A percentile compares a stretch with the other conserved stretches of the same genome.
Conservation (phyloP, 2,797 vertebrate genomes). For the Myripristis murdjan region DNA sequence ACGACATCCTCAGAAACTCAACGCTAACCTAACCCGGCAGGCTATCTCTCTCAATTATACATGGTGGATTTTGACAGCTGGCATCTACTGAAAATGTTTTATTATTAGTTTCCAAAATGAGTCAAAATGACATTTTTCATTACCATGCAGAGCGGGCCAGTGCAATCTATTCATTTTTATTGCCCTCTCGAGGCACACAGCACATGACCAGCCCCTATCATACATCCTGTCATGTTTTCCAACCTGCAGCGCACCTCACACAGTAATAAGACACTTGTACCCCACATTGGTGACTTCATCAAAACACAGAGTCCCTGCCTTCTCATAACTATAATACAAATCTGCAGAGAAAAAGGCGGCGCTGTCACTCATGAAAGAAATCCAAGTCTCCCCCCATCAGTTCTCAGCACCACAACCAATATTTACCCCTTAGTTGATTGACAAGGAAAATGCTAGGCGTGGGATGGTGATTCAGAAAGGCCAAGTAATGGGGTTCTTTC, state of each 20-base stretch:
- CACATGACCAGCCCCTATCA: constrained; percentile 45
- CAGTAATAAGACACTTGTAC: constrained; percentile 40
- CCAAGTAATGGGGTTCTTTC: constrained; percentile 71
- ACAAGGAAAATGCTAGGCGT: constrained; percentile 75
- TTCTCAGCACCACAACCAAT: constrained; percentile 63
- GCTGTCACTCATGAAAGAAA: constrained; percentile 66
- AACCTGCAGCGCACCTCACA: constrained; percentile 30
- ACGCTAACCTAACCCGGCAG: constrained; percentile 41
- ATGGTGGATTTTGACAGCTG: constrained; percentile 17
- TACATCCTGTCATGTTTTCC: constrained; percentile 47
- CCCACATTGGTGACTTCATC: constrained; percentile 35
- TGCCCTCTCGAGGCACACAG: constrained; percentile 43
- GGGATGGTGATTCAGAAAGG: constrained; percentile 72
- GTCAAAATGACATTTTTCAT: constrained; percentile 48
- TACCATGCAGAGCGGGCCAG: constrained; percentile 25
- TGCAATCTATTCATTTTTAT: constrained; percentile 41
- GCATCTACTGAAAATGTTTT: constrained; percentile 42
- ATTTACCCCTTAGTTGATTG: constrained; percentile 77
- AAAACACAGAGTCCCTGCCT: constrained; percentile 17
- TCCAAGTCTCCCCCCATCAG: constrained; percentile 62
- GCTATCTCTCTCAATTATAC: constrained; percentile 47
- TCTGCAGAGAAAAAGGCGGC: constrained; percentile 57
- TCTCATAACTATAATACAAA: constrained; percentile 55
- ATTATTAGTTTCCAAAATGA: constrained; percentile 61
- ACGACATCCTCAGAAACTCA: constrained; percentile 3